Conservation (phyloP, 2,113 vertebrate species). For the Colinus virginianus region DNA sequence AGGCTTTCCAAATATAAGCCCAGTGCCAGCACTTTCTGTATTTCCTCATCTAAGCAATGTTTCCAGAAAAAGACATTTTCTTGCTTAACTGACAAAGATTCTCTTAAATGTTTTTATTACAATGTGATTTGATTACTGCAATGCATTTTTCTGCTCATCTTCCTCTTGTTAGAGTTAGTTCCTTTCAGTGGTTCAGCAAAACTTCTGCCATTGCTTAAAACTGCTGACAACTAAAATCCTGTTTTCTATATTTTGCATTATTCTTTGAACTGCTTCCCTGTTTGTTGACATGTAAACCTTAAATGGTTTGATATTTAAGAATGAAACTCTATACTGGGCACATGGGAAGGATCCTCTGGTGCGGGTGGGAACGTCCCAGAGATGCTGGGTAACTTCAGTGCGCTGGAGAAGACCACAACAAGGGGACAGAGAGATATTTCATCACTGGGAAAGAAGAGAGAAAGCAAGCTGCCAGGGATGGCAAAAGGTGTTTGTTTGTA, state of each 20-base stretch:
- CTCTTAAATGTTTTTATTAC: neutral
- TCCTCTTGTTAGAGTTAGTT: constrained; percentile 43
- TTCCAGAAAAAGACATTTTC: neutral
- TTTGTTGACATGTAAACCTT: neutral
- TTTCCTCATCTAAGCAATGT: neutral
- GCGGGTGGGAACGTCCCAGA: neutral
- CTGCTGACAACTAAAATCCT: neutral
- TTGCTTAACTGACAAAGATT: constrained; percentile 2
- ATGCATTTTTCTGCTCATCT: constrained; percentile 22
- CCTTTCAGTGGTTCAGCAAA: constrained; percentile 49
- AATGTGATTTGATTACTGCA: constrained; percentile 32
- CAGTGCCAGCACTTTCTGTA: neutral
- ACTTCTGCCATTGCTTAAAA: constrained; percentile 19
- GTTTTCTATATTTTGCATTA: neutral
- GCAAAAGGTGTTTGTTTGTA: fast-evolving
- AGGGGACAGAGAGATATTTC: neutral
- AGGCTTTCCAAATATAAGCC: neutral
- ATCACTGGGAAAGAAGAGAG: neutral
- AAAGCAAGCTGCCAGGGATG: neutral
- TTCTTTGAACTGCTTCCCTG: neutral
- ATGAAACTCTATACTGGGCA: constrained; percentile 20
- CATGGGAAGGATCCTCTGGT: neutral
- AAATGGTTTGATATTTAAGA: constrained; percentile 42
- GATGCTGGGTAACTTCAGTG: neutral
- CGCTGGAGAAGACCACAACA: neutral